Conservation (phyloP, 2,888 invertebrate species). For the Nephrotoma guestfalica region DNA sequence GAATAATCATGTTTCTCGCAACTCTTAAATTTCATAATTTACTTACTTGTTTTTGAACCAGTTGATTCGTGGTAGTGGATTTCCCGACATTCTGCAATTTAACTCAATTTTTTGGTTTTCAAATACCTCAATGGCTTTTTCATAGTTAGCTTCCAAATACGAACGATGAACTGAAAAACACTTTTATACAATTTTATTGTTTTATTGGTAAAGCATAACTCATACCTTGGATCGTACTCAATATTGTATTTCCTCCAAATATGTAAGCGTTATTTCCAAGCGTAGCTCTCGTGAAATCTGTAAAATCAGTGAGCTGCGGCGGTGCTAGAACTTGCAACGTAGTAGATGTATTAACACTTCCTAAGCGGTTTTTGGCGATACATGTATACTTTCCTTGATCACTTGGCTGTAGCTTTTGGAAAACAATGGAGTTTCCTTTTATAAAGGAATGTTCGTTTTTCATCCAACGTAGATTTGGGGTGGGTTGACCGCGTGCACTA, state of each 20-base stretch:
- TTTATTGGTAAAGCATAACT: background rate
- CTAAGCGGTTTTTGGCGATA: background rate
- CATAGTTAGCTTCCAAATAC: background rate
- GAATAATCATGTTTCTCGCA: background rate
- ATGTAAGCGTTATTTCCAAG: background rate
- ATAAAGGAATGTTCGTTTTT: background rate
- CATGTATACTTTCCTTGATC: background rate
- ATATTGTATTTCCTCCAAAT: background rate
- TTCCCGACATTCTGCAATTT: background rate
- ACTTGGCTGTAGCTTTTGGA: background rate
- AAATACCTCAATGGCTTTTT: background rate
- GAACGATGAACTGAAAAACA: background rate
- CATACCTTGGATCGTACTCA: background rate
- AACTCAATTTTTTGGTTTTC: background rate
- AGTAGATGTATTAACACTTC: background rate
- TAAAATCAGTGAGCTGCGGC: background rate
- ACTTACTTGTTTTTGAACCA: background rate
- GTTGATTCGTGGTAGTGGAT: background rate
- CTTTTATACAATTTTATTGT: background rate
- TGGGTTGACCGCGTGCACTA: background rate
- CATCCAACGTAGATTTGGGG: background rate
- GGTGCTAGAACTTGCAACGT: background rate
- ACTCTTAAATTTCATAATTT: background rate
- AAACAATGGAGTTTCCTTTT: background rate
- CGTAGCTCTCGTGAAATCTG: background rate